Base-by-base conservation (phyloP, 2,797 vertebrate genomes). In the Acridotheres tristis region DNA sequence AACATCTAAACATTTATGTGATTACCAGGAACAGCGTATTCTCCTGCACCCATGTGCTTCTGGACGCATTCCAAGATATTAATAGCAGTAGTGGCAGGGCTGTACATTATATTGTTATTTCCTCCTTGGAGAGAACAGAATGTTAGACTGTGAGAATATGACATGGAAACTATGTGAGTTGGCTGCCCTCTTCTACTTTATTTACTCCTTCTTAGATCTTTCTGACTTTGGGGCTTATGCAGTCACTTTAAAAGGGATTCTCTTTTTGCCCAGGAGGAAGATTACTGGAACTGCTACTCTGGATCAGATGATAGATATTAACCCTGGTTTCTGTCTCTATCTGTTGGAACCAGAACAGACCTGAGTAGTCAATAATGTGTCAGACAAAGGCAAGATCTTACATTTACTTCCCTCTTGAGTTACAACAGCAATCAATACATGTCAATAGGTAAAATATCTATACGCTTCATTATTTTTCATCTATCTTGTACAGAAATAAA, bases 71-170 rank as follows among this genome's bases (percentile, higher is more conserved):
- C 96, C 97, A 97, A 90, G 97, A 77, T 98, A 97, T 98, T 98
- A 97, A 97, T 97, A 98, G 98, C 89, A 78, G 69, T 85, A 92
- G 96, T 96, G 97, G 96, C 97, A 97, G 91, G 89, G 66, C 92
- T 96, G 97, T 95, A 82, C 88, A 61, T 97, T 97, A 97, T 90
- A 97, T 96, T 96, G 96, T 96, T 97, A 94, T 97, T 97, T 97
- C 97, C 96, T 97, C 89, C 92, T 97, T 69, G 68, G 88, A 95
- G 76, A 96, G 98, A 97, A 97, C 94, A 94, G 97, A 98, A 97
- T 97, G 97, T 97, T 91, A 97, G 96, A 88, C 93, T 93, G 94
- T 79, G 92, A 95, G 95, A 97, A 96, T 94, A 96, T 95, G 97
- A 93, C 97, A 90, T 89, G 97, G 97, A 97, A 98, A 97, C 88